These are phyloP conservation scores for Aphelenchoides bicaudatus DNA, from an alignment of 2,888 invertebrate species.

Conservation along the genomic window DNA sequence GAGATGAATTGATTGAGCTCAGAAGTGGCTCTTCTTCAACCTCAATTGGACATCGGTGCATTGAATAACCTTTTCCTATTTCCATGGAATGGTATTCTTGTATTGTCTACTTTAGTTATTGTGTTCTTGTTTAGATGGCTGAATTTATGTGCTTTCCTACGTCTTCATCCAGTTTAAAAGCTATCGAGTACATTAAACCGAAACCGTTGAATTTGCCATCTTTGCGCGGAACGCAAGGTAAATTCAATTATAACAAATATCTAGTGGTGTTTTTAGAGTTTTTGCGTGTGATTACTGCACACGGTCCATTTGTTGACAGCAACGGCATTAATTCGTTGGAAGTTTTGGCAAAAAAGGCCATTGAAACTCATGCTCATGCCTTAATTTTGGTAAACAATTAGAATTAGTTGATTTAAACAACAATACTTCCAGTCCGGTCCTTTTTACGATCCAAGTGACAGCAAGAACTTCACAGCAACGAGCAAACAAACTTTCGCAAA, in stretches of 20 bases:
- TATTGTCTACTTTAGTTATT: too few relatives aligned
- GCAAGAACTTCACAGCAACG: not conserved
- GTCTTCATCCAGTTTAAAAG: not conserved
- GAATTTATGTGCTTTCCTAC: not conserved
- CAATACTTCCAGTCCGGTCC: slow-evolving; percentile 5
- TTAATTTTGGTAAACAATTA: not conserved
- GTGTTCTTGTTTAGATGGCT: not conserved
- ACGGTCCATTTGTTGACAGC: not conserved
- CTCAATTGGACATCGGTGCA: not conserved
- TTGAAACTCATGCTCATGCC: not conserved
- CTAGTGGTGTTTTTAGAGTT: not conserved
- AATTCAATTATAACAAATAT: not conserved
- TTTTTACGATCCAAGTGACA: not conserved
- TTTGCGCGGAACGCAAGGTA: not conserved
- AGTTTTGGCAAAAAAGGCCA: not conserved
- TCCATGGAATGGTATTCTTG: slow-evolving; percentile 13
- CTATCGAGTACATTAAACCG: not conserved
- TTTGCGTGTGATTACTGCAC: not conserved
- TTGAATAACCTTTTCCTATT: not conserved
- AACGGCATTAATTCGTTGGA: not conserved
- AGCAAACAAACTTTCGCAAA: not conserved
- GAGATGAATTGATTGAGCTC: not conserved
- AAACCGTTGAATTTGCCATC: not conserved
- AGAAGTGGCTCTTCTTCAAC: too few relatives aligned
- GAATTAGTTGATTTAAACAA: not conserved